phyloP scores from a whole-genome alignment of 2,797 vertebrate species.

The Nasua narica region DNA sequence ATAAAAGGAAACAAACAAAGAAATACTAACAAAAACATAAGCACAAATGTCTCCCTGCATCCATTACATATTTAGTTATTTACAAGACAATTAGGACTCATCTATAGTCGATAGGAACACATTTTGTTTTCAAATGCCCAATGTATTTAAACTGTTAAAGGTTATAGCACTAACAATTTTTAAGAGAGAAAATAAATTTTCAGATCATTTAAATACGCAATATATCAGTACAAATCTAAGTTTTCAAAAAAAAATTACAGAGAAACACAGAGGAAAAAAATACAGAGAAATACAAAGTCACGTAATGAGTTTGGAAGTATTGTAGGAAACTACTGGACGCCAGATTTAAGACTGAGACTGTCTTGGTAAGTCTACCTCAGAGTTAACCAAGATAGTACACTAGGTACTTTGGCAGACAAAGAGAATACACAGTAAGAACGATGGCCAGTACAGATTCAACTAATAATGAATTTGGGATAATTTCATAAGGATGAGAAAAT shows the following conservation, averaged over 20 bases:
- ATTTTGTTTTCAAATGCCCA: not conserved
- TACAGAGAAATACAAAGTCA: not conserved
- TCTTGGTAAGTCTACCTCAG: not conserved
- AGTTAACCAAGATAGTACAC: not conserved
- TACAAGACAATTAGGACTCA: not conserved
- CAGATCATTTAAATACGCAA: not conserved
- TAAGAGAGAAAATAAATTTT: not conserved
- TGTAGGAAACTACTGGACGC: not conserved
- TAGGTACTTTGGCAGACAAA: not conserved
- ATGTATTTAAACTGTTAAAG: not conserved
- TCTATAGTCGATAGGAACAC: not conserved
- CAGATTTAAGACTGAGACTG: not conserved
- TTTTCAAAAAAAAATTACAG: not conserved
- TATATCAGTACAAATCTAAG: not conserved
- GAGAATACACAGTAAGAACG: not conserved
- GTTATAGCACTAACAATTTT: not conserved
- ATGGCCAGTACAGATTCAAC: not conserved
- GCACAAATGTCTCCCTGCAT: not conserved
- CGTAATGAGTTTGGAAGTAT: not conserved
- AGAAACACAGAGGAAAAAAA: not conserved
- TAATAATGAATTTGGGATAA: not conserved
- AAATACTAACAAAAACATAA: not conserved
- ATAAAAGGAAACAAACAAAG: not conserved
- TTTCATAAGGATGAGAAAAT: not conserved
- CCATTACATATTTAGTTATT: not conserved